A percentile compares a stretch with the other conserved stretches of the same genome.
Evolutionary conservation across 2,797 vertebrate species (phyloP).

Genomic region (Gila robusta): DNA sequence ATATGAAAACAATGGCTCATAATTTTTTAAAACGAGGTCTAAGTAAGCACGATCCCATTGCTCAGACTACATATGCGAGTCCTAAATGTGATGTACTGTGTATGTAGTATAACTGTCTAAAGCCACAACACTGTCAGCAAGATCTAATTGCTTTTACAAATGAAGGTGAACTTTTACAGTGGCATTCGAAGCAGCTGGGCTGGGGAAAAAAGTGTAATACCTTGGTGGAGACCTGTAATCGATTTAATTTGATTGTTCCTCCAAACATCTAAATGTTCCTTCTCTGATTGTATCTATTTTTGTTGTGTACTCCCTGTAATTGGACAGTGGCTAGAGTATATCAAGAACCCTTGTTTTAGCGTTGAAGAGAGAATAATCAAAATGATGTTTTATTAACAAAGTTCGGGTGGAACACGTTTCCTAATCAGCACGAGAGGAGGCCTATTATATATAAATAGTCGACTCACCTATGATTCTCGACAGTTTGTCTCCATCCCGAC

Average conservation of each 20-base stretch:
- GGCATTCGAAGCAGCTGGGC: neutral
- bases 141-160: conserved; percentile 33
- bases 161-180: conserved; percentile 28
- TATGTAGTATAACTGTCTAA: neutral
- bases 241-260: conserved; percentile 35
- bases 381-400: neutral
- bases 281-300: conserved; percentile 16
- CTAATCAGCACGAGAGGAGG: neutral
- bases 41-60: neutral
- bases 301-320: conserved; percentile 18
- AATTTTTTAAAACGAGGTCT: neutral
- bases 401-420: neutral
- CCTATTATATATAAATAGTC: neutral
- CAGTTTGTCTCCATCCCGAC: neutral
- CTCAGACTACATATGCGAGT: neutral
- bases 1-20: neutral
- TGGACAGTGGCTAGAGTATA: neutral
- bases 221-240: conserved; percentile 30
- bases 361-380: neutral
- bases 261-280: neutral
- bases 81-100: neutral
- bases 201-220: neutral
- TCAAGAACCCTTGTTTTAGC: neutral
- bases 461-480: neutral
- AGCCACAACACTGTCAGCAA: neutral